phyloP scores from a whole-genome alignment of 2,797 vertebrate genomes.

The Bradypodion pumilum region DNA sequence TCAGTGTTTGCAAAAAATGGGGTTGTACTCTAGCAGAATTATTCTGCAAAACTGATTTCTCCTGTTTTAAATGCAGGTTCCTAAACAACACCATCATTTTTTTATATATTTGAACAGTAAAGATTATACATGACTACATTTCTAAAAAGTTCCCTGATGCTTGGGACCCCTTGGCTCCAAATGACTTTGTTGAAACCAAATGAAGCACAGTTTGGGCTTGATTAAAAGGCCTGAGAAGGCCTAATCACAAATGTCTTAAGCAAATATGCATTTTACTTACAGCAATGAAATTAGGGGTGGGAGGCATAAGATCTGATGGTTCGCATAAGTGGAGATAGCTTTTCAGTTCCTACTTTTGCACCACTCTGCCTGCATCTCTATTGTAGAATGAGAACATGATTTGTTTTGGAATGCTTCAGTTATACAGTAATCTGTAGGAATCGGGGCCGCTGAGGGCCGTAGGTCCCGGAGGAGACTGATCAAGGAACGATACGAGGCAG shows the following conservation, averaged over 20 bases:
- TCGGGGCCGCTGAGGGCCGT: too few species aligned
- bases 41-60: background rate
- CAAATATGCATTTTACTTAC: constrained; percentile 14
- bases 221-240: constrained; percentile 12
- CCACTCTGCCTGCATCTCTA: background rate
- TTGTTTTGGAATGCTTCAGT: background rate
- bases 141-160: background rate
- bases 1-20: background rate
- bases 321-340: background rate
- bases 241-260: constrained; percentile 14
- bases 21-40: constrained; percentile 1
- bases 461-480: too few species aligned
- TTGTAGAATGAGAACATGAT: background rate
- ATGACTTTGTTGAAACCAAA: background rate
- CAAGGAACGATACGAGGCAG: too few species aligned
- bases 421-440: background rate
- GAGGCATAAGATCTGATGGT: constrained; percentile 7
- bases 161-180: background rate
- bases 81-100: background rate
- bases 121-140: background rate
- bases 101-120: background rate
- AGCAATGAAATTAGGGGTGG: background rate
- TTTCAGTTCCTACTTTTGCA: background rate
- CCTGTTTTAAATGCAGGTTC: background rate
- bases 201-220: background rate